Evolutionary conservation across 2,113 vertebrate genomes (phyloP).

Genomic region (Ictalurus furcatus): DNA sequence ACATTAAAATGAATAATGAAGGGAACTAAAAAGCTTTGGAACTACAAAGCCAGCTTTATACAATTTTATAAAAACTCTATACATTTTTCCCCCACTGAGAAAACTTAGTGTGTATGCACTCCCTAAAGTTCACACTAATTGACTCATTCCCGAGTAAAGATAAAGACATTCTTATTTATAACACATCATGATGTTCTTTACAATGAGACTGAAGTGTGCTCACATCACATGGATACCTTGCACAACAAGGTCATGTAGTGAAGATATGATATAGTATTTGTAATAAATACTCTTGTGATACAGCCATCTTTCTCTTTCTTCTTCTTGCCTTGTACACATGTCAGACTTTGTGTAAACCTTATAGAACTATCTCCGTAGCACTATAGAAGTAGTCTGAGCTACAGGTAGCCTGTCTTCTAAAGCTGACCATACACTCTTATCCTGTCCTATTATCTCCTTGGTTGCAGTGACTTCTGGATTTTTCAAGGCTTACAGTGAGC

Average conservation of each 20-base stretch:
- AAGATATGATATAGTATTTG: background rate
- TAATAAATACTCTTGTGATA: background rate
- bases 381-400: background rate
- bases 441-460: background rate
- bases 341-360: background rate
- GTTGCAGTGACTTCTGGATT: background rate
- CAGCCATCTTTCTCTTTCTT: background rate
- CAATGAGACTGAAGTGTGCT: background rate
- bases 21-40: background rate
- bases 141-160: background rate
- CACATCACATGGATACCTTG: background rate
- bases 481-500: background rate
- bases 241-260: background rate
- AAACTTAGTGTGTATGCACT: background rate
- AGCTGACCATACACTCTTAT: background rate
- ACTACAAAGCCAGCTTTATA: background rate
- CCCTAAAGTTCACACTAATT: background rate
- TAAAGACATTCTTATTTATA: background rate
- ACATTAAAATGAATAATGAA: conserved; percentile 55
- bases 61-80: background rate
- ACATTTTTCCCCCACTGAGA: background rate
- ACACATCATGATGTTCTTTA: background rate
- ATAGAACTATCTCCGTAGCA: background rate
- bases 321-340: background rate
- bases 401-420: background rate